Percentiles rank a stretch among this genome's conserved stretches.
phyloP scores from a whole-genome alignment of 2,888 invertebrate species.

The Laothoe populi region DNA sequence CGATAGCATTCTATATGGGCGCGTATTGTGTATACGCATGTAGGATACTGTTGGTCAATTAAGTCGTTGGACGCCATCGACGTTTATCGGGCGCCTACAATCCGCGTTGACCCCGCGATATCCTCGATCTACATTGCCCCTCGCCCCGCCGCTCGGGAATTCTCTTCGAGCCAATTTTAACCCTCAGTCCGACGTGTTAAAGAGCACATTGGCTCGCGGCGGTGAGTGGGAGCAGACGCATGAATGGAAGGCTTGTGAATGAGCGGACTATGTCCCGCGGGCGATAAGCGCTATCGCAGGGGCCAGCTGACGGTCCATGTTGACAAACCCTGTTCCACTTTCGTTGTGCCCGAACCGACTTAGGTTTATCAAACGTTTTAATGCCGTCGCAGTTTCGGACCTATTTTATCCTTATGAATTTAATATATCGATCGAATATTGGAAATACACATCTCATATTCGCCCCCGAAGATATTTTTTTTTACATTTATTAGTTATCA shows the following conservation, averaged over 20 bases:
- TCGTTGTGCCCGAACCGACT: conserved; percentile 67
- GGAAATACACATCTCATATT: too few species aligned
- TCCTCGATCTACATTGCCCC: conserved; percentile 79
- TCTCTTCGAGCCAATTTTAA: conserved; percentile 51
- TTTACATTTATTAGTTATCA: too few species aligned
- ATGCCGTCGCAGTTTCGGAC: conserved; percentile 47
- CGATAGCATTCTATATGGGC: conserved; percentile 7
- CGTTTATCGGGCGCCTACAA: conserved; percentile 82
- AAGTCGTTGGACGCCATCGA: conserved; percentile 62
- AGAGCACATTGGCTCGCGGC: conserved; percentile 53
- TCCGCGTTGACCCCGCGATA: conserved; percentile 83
- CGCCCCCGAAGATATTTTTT: too few species aligned
- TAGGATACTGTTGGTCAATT: conserved; percentile 53
- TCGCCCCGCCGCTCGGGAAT: conserved; percentile 53
- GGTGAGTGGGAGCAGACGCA: conserved; percentile 63
- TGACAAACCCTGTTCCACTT: conserved; percentile 84
- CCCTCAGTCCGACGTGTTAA: conserved; percentile 57
- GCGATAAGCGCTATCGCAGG: conserved; percentile 81
- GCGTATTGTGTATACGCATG: conserved; percentile 26
- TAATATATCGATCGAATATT: not conserved
- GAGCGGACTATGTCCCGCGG: conserved; percentile 82
- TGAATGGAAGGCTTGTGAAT: conserved; percentile 84
- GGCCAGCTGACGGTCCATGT: conserved; percentile 82
- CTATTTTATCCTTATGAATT: conserved; percentile 39
- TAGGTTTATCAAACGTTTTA: conserved; percentile 70